Evolutionary conservation across 1,140 invertebrate genomes (phyloP).

Genomic region (Trichonephila clavipes): DNA sequence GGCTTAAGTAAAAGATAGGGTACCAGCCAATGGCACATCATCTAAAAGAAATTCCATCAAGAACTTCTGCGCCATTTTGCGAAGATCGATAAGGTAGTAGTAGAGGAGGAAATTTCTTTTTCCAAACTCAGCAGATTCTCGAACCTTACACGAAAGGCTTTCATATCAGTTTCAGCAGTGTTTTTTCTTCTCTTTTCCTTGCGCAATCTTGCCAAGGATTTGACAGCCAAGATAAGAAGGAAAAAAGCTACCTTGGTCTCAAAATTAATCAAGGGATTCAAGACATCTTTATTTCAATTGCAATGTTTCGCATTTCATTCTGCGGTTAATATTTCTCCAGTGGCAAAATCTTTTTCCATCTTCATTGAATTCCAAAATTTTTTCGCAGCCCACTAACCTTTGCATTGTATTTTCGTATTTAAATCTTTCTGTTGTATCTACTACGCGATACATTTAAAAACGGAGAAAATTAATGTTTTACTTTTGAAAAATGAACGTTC

Average conservation of each 20-base stretch:
- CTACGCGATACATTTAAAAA: no score
- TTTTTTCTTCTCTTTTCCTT: background rate
- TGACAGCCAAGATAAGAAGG: slow-evolving; percentile 15
- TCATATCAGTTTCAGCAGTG: slow-evolving; percentile 1
- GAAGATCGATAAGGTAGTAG: slow-evolving; percentile 44
- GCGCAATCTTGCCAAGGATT: slow-evolving; percentile 10
- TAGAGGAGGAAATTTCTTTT: slow-evolving; percentile 45
- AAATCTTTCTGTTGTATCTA: no score
- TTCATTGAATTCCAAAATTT: background rate
- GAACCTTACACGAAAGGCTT: slow-evolving; percentile 25
- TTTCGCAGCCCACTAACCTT: no score
- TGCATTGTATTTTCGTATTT: no score
- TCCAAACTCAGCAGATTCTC: slow-evolving; percentile 47
- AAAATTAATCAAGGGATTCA: background rate
- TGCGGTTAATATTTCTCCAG: background rate
- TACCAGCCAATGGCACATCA: background rate
- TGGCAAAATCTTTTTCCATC: background rate
- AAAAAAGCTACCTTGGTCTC: background rate
- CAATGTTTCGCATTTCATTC: background rate
- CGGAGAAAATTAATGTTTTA: no score
- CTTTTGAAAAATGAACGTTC: no score
- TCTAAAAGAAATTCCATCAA: slow-evolving; percentile 41
- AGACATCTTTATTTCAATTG: background rate
- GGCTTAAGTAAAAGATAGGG: background rate
- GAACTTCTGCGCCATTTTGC: slow-evolving; percentile 25